These are phyloP conservation scores for Sclerurus mexicanus DNA, from an alignment of 2,113 vertebrate species.

Conservation along the genomic window DNA sequence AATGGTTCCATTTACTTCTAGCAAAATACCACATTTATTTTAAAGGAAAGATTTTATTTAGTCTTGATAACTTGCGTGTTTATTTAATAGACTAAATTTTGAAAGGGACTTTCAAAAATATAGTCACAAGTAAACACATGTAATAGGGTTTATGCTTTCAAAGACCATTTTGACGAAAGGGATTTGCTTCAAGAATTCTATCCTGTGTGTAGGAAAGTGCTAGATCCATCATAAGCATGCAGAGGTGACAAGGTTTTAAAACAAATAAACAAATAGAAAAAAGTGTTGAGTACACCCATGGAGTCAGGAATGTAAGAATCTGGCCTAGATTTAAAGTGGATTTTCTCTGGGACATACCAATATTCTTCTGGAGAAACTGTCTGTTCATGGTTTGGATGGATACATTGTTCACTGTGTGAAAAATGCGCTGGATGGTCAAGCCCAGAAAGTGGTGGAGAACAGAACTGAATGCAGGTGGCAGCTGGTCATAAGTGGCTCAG, in stretches of 20 bases:
- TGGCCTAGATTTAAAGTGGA: not conserved
- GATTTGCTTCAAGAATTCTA: constrained; percentile 28
- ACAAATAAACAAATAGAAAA: not conserved
- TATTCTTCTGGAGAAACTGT: not conserved
- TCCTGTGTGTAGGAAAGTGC: not conserved
- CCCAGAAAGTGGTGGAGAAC: no score
- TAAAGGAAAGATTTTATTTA: constrained; percentile 12
- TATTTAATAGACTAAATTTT: constrained; percentile 32
- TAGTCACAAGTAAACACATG: not conserved
- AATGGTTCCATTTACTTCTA: constrained; percentile 33
- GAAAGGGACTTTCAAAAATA: constrained; percentile 8
- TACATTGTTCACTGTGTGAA: not conserved
- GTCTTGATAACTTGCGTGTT: not conserved
- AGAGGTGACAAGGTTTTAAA: not conserved
- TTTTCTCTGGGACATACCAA: not conserved
- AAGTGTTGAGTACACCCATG: not conserved
- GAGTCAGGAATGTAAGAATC: not conserved
- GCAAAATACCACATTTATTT: constrained; percentile 43
- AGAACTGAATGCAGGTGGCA: not conserved
- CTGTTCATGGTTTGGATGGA: not conserved
- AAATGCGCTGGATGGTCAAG: not conserved
- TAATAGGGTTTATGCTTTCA: constrained; percentile 30
- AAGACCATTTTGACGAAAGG: constrained; percentile 50
- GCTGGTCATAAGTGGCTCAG: not conserved
- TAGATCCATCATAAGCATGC: constrained; percentile 20